phyloP scores from a whole-genome alignment of 2,113 vertebrate genomes.

The Morphnarchus princeps region DNA sequence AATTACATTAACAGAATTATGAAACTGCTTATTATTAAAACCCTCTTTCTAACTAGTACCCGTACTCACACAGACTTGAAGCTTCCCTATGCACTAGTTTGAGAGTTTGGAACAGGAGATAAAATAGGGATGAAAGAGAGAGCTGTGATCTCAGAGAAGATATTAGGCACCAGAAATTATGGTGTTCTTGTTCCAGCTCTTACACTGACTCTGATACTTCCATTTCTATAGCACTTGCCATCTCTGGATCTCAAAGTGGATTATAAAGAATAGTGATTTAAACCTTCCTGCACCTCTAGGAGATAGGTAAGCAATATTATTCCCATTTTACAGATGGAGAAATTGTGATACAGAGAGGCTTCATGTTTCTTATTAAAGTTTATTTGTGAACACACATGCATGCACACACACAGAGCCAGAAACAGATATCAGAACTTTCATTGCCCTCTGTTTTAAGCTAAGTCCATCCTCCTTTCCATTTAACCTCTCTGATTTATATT shows the following conservation, averaged over 20 bases:
- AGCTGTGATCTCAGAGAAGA: slow-evolving; percentile 33
- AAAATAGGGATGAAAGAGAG: slow-evolving; percentile 16
- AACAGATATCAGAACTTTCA: slow-evolving; percentile 10
- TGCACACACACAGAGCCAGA: neutral
- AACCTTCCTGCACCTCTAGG: slow-evolving; percentile 67
- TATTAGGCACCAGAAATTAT: slow-evolving; percentile 52
- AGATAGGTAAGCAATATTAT: slow-evolving; percentile 69
- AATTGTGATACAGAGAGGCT: slow-evolving; percentile 67
- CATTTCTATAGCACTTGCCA: slow-evolving; percentile 70
- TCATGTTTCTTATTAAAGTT: slow-evolving; percentile 11
- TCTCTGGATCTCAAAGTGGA: slow-evolving; percentile 72
- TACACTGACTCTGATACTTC: slow-evolving; percentile 67
- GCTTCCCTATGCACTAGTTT: neutral
- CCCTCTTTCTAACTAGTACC: neutral
- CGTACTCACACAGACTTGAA: neutral
- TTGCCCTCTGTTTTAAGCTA: slow-evolving; percentile 5
- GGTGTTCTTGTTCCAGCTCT: slow-evolving; percentile 56
- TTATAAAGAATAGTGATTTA: slow-evolving; percentile 73
- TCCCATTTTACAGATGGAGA: slow-evolving; percentile 71
- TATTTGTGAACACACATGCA: neutral
- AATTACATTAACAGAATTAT: neutral
- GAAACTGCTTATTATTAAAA: neutral
- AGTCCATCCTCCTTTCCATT: slow-evolving; percentile 59
- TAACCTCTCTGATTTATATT: slow-evolving; percentile 69
- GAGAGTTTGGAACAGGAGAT: neutral